These are phyloP conservation scores for Propithecus coquereli DNA, from an alignment of 2,113 vertebrate genomes.

Conservation along the genomic window DNA sequence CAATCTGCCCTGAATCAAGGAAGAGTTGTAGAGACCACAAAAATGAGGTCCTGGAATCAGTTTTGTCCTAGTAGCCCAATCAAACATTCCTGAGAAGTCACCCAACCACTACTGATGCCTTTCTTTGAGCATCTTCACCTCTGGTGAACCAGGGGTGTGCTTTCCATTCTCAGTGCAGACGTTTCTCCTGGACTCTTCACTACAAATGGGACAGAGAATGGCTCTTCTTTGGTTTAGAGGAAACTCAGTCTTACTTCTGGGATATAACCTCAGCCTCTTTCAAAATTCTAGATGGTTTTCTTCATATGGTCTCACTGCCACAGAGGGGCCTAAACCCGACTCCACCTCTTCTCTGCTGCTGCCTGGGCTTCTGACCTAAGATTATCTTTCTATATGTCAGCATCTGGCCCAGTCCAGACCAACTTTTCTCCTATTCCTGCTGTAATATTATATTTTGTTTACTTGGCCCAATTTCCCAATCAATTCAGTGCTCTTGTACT, in stretches of 20 bases:
- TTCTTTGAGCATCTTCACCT: conserved; percentile 15
- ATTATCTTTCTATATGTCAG: background rate
- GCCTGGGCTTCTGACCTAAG: background rate
- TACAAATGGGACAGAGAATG: background rate
- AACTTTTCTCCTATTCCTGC: background rate
- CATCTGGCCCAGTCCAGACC: background rate
- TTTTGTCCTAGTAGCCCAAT: background rate
- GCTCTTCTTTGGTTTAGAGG: background rate
- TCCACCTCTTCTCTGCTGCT: background rate
- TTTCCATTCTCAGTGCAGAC: background rate
- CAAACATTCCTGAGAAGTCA: background rate
- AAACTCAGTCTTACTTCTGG: background rate
- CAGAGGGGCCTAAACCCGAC: background rate
- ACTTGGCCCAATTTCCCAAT: background rate
- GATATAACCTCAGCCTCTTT: background rate
- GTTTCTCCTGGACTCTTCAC: background rate
- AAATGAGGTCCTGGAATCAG: background rate
- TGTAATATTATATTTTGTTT: background rate
- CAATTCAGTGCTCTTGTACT: background rate
- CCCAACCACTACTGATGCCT: background rate
- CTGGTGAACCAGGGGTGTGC: background rate
- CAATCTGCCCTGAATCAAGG: background rate
- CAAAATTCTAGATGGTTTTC: background rate
- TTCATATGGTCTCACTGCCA: background rate
- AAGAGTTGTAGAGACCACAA: background rate